phyloP scores from a whole-genome alignment of 2,113 vertebrate genomes.

The Osmerus eperlanus region DNA sequence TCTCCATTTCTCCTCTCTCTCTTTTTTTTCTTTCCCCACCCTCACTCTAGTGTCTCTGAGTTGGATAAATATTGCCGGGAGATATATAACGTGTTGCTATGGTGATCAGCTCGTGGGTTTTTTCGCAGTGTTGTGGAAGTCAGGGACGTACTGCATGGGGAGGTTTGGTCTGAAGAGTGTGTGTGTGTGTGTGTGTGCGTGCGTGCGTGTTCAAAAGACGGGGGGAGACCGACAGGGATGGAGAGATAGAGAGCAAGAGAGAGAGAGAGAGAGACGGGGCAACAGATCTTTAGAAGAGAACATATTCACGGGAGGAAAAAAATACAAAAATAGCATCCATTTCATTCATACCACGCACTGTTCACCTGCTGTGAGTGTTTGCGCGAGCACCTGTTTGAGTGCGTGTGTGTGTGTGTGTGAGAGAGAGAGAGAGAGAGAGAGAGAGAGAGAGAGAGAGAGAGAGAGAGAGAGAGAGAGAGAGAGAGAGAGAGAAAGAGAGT shows the following conservation, averaged over 20 bases:
- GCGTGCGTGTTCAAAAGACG: background rate
- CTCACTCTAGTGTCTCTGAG: slow-evolving; percentile 39
- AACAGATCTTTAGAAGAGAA: slow-evolving; percentile 33
- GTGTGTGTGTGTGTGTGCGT: background rate
- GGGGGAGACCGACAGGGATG: too few species aligned
- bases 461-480: too few species aligned
- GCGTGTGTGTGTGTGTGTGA: background rate
- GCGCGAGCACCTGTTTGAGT: background rate
- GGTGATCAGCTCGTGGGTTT: slow-evolving; percentile 64
- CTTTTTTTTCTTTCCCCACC: slow-evolving; percentile 5
- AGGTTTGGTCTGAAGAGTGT: slow-evolving; percentile 42
- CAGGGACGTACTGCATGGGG: slow-evolving; percentile 50
- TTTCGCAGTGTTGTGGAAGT: slow-evolving; percentile 53
- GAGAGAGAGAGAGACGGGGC: background rate
- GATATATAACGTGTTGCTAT: slow-evolving; percentile 78
- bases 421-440: background rate
- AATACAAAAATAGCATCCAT: slow-evolving; percentile 43
- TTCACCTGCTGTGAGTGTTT: slow-evolving; percentile 34
- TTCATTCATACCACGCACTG: slow-evolving; percentile 46
- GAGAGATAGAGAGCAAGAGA: slow-evolving; percentile 21
- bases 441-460: too few species aligned
- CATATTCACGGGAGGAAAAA: slow-evolving; percentile 50
- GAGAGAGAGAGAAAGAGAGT: too few species aligned
- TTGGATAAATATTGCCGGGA: slow-evolving; percentile 69
- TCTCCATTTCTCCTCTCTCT: background rate